Percentiles rank a stretch among this genome's conserved stretches.
Evolutionary conservation across 2,888 invertebrate genomes (phyloP).

Genomic region (Nysson spinosus): DNA sequence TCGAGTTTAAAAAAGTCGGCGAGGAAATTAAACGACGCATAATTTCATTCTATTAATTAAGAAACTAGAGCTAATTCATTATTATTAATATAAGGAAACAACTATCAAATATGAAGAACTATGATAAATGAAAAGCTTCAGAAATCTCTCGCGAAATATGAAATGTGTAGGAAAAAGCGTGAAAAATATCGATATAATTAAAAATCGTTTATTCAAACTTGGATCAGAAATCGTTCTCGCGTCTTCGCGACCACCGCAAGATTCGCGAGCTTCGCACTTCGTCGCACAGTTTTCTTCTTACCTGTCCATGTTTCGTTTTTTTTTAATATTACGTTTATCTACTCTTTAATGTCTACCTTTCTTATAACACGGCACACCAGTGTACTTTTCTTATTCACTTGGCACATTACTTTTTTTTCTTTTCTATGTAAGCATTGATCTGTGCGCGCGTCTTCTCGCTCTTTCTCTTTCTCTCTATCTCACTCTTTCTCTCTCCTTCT

Average conservation of each 20-base stretch:
- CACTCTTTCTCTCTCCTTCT: conserved; percentile 23
- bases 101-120: no score
- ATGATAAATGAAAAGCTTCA: no score
- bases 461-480: conserved; percentile 23
- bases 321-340: conserved; percentile 21
- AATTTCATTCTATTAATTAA: no score
- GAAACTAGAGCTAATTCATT: no score
- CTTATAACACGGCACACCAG: conserved; percentile 35
- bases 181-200: no score
- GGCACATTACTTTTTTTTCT: conserved; percentile 15
- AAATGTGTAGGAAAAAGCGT: no score
- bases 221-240: conserved; percentile 1
- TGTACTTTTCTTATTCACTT: conserved; percentile 21
- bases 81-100: no score
- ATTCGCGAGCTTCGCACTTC: conserved; percentile 66
- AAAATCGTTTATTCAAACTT: conserved; percentile 33
- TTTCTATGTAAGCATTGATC: conserved; percentile 14
- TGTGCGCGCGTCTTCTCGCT: conserved; percentile 19
- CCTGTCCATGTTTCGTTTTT: conserved; percentile 21
- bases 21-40: no score
- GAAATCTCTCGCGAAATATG: no score
- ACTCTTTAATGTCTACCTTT: conserved; percentile 32
- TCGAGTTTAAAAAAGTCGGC: no score
- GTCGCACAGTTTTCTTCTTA: conserved; percentile 42
- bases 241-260: conserved; percentile 35